Base-by-base conservation (phyloP, 2,113 vertebrate genomes). In the Eurystomus gularis region DNA sequence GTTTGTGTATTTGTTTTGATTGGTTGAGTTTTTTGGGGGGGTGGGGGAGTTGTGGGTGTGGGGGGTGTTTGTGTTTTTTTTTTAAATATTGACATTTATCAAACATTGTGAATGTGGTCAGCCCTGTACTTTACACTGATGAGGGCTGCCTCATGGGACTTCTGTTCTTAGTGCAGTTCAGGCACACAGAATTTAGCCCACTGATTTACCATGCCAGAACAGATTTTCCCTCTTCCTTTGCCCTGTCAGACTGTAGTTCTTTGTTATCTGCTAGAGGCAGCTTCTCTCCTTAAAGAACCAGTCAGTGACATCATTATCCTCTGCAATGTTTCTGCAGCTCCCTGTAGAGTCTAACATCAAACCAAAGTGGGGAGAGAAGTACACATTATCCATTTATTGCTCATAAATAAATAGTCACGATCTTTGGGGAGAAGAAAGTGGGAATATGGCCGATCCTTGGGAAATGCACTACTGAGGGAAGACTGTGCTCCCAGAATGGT, bases 401-500 rank as follows among this genome's bases (percentile, higher is more conserved):
- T 17, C 31, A 35, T 39, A 44, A 88, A 68, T 48, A 77, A 92
- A 84, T 44, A 81, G 19, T 29, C 18, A 9, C 5, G 6, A 28
- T 54, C 17, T 18, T 80, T 42, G 42, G 42, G 54, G n/a, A 65
- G 71, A 75, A 77, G 64, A 82, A 61, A 57, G 46, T 20, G 26
- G 57, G 18, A 76, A 5, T 31, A 17, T 31, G 46, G 48, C 28
- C 1, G 3, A 13, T 26, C 29, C 11, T 21, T n/a, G 37, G 12
- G 52, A n/a, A 62, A 10, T 15, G 25, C 17, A 7, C 10, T 48
- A 13, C 46, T 33, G 40, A 58, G 28, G 23, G 48, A 58, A 42
- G 37, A 40, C 8, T 28, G 33, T 28, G 26, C 5, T 14, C 75
- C 60, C 0, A 0, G 17, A 64, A 46, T 0, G 9, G 28, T 52